Conservation (phyloP, 2,888 invertebrate species). For the Torymus tubicola region DNA sequence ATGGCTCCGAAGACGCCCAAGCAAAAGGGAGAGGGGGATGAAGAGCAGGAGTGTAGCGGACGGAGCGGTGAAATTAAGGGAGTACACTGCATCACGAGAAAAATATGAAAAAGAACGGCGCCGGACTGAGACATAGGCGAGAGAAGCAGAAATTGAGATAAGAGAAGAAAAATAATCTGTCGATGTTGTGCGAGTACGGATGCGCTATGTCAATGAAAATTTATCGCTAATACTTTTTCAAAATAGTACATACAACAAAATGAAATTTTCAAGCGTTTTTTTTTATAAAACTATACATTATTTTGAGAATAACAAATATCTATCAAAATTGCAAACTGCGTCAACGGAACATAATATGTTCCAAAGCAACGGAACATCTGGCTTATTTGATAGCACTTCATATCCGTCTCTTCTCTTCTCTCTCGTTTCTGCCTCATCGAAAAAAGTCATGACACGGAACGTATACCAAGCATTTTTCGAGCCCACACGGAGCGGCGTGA, state of each 20-base stretch:
- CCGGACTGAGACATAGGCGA: background rate
- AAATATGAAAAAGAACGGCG: constrained; percentile 33
- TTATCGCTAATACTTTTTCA: too few relatives aligned
- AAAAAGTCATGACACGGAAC: background rate
- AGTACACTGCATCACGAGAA: constrained; percentile 11
- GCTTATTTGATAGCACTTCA: too few relatives aligned
- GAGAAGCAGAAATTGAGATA: constrained; percentile 18
- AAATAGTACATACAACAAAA: too few relatives aligned
- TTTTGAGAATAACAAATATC: too few relatives aligned
- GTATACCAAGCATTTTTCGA: constrained; percentile 46
- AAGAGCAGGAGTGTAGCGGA: constrained; percentile 46
- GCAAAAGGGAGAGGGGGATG: constrained; percentile 26
- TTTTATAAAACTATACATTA: too few relatives aligned
- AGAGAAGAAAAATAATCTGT: constrained; percentile 31
- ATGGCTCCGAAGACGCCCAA: constrained; percentile 28
- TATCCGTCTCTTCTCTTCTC: too few relatives aligned
- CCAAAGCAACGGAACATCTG: too few relatives aligned
- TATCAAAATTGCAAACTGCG: too few relatives aligned
- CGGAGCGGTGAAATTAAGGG: constrained; percentile 53
- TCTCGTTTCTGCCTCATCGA: too few relatives aligned
- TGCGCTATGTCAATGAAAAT: too few relatives aligned
- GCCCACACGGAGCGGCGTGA: constrained; percentile 62
- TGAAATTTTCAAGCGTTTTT: too few relatives aligned
- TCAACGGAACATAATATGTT: too few relatives aligned
- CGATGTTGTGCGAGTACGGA: background rate